Base-by-base conservation (phyloP, 2,888 invertebrate species). In the Notocelia uddmanniana region DNA sequence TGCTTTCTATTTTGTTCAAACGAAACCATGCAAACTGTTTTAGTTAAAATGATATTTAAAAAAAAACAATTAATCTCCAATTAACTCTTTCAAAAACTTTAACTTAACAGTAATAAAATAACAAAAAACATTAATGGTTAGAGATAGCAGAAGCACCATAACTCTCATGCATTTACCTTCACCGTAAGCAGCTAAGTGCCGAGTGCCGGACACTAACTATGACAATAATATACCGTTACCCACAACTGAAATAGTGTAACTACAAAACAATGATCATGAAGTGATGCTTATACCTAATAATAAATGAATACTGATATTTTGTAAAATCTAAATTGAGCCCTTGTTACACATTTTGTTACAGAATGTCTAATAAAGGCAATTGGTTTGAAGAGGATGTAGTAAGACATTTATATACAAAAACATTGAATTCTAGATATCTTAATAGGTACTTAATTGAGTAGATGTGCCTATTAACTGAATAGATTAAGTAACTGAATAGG, bases 161-260 rank as follows among this genome's bases (percentile, higher is more conserved):
- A 77, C 84, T 81, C 80, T 76, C 93, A 92, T 93, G 93, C 93
- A 89, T 81, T 86, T 93, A 92, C 93, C 93, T 92, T 91, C 80
- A 91, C 92, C 92, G 81, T 83, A 88, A 91, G 90, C 89, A 80
- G 89, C 88, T 87, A 84, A 81, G 84, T 87, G 88, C 85, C 82
- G 88, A 80, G 79, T 82, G 83, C 76, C 78, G 87, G 87, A 80
- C 82, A 81, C 89, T 89, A 89, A 87, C 85, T 84, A 89, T 69
- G 81, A 79, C 72, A 80, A 78, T 77, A 80, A 81, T 81, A 79
- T 78, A 86, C 86, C 89, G 78, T 85, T 82, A 88, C 85, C 86
- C 80, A 82, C 76, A 77, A 73, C 74, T 75, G 72, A 77, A 76
- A 76, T 81, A 79, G 70, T 69, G 48, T 75, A 75, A 63, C 76